Conservation (phyloP, 1,140 invertebrate genomes). For the Ptiloglossa arizonensis region DNA sequence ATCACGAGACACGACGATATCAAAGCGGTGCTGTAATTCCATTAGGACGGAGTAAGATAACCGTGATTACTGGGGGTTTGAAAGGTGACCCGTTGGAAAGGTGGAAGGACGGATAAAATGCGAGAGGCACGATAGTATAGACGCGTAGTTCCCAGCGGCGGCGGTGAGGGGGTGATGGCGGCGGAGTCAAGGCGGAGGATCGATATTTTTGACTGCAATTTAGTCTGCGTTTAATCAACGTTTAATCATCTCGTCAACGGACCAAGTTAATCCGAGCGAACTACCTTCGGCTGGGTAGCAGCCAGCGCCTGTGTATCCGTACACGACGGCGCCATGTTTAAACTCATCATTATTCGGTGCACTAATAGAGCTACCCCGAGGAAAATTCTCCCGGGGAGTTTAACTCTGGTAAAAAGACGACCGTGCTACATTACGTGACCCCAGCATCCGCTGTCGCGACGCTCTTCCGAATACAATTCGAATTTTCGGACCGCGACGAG, state of each 20-base stretch:
- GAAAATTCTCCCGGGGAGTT: conserved; percentile 56
- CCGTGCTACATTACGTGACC: conserved; percentile 27
- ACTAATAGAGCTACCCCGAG: conserved; percentile 61
- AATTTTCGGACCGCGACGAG: background rate
- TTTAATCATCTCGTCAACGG: conserved; percentile 78
- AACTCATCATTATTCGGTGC: conserved; percentile 72
- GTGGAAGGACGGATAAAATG: conserved; percentile 36
- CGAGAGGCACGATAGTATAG: conserved; percentile 40
- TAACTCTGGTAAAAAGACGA: conserved; percentile 61
- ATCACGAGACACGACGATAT: conserved; percentile 54
- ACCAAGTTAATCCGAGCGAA: conserved; percentile 73
- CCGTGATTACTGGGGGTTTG: conserved; percentile 63
- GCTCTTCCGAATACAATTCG: conserved; percentile 5
- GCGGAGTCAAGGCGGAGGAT: conserved; percentile 62
- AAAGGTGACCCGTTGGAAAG: conserved; percentile 50
- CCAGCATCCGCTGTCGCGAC: background rate
- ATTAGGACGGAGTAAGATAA: conserved; percentile 69
- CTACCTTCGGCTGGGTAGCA: conserved; percentile 64
- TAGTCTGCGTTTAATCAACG: conserved; percentile 78
- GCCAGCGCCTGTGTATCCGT: conserved; percentile 55
- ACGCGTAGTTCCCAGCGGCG: conserved; percentile 35
- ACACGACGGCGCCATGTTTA: conserved; percentile 72
- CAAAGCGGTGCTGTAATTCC: conserved; percentile 69
- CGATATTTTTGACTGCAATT: conserved; percentile 79
- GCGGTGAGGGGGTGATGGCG: background rate